Percentiles rank a stretch among this genome's conserved stretches.
Conservation (phyloP, 1,140 invertebrate species). For the Whitmania pigra region DNA sequence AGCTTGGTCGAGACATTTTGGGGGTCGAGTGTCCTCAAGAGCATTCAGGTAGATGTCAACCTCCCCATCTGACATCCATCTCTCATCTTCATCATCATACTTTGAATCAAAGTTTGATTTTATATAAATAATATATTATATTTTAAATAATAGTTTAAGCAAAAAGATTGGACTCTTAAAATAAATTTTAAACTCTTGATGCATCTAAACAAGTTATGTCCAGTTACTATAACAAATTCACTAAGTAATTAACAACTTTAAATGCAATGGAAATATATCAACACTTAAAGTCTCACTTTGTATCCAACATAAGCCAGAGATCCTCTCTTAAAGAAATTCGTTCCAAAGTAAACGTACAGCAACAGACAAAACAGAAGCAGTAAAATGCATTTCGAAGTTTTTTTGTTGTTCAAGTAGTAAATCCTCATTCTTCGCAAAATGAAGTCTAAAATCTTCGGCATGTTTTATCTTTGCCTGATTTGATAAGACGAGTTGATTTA, state of each 20-base stretch:
- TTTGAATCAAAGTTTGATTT: background rate
- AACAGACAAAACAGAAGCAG: background rate
- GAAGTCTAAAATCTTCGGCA: too few relatives aligned
- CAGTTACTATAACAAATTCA: background rate
- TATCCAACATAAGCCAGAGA: constrained; percentile 7
- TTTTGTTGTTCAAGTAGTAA: constrained; percentile 14
- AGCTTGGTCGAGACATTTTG: constrained; percentile 6
- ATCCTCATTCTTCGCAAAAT: constrained; percentile 13
- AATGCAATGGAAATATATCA: background rate
- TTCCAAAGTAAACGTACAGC: constrained; percentile 6
- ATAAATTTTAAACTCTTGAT: background rate
- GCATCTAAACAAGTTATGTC: background rate
- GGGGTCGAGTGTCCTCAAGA: constrained; percentile 20
- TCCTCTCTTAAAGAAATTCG: background rate
- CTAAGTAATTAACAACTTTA: background rate
- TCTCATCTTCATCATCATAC: constrained; percentile 1
- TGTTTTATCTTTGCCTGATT: too few relatives aligned
- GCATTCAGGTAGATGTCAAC: constrained; percentile 5
- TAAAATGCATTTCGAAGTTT: constrained; percentile 9
- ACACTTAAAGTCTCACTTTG: constrained; percentile 1
- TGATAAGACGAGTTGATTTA: too few relatives aligned
- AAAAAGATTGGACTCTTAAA: background rate
- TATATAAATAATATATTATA: too few relatives aligned
- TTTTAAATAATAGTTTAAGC: background rate
- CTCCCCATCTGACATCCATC: constrained; percentile 20